Evolutionary conservation across 2,797 vertebrate species (phyloP).

Genomic region (Rhadinocentrus ornatus): DNA sequence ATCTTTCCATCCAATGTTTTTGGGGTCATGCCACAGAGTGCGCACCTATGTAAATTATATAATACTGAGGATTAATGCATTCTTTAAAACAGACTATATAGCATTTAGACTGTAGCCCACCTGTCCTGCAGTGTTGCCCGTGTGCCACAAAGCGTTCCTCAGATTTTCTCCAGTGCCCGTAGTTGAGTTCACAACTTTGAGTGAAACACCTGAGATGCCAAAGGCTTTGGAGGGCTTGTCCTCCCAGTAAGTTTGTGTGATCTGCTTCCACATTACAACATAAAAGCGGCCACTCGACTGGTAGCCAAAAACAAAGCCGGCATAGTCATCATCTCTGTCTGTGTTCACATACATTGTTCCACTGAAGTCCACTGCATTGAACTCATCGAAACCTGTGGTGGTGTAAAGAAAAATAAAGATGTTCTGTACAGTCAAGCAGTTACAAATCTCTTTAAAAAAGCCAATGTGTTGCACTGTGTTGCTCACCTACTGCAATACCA

Average conservation of each 20-base stretch:
- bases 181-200: slow-evolving; percentile 98
- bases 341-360: slow-evolving; percentile 99
- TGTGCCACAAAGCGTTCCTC: slow-evolving; percentile 98
- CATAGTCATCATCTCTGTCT: slow-evolving; percentile 97
- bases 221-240: slow-evolving; percentile 96
- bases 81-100: slow-evolving; percentile 13
- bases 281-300: slow-evolving; percentile 98
- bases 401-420: background rate
- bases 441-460: slow-evolving; percentile 1
- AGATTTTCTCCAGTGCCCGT: slow-evolving; percentile 94
- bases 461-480: background rate
- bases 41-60: slow-evolving; percentile 83
- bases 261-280: slow-evolving; percentile 99
- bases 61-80: slow-evolving; percentile 13
- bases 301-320: slow-evolving; percentile 97
- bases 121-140: slow-evolving; percentile 95
- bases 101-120: slow-evolving; percentile 71
- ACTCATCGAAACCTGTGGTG: slow-evolving; percentile 91
- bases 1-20: slow-evolving; percentile 98
- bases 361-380: slow-evolving; percentile 96
- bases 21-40: slow-evolving; percentile 97
- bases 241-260: slow-evolving; percentile 99
- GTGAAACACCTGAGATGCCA: slow-evolving; percentile 95
- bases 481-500: slow-evolving; percentile 96
- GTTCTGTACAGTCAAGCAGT: background rate